A percentile compares a stretch with the other conserved stretches of the same genome.
Evolutionary conservation across 2,888 invertebrate species (phyloP).

Genomic region (Sipunculus nudus): DNA sequence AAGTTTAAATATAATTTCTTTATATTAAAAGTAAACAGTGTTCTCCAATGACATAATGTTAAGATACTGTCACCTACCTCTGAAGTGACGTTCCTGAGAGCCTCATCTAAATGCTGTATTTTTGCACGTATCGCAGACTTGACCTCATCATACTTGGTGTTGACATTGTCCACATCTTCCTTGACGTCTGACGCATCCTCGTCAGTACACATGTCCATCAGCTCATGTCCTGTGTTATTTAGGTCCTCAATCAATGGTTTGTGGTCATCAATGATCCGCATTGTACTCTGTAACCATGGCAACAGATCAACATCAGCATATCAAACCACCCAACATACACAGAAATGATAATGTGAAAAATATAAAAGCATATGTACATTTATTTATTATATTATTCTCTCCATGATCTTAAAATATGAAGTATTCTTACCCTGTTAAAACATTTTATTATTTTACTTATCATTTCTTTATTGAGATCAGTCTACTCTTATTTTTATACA

Average conservation of each 20-base stretch:
- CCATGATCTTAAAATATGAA: too few relatives aligned
- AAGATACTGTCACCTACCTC: conserved; percentile 56
- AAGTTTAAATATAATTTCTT: too few relatives aligned
- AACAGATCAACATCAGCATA: neutral
- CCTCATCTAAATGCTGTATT: conserved; percentile 56
- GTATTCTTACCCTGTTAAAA: too few relatives aligned
- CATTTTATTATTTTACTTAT: too few relatives aligned
- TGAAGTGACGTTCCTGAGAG: conserved; percentile 54
- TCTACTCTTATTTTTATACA: too few relatives aligned
- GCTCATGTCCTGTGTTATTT: conserved; percentile 60
- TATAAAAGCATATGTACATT: neutral
- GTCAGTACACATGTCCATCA: conserved; percentile 65
- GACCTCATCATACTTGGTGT: conserved; percentile 58
- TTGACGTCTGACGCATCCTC: conserved; percentile 62
- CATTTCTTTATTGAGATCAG: too few relatives aligned
- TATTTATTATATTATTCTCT: neutral
- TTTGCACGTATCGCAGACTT: conserved; percentile 56
- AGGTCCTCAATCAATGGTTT: conserved; percentile 65
- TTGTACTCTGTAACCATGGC: conserved; percentile 48
- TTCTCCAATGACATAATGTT: too few relatives aligned
- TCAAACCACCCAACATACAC: neutral
- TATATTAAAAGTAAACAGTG: too few relatives aligned
- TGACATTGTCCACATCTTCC: conserved; percentile 56
- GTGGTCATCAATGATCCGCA: conserved; percentile 63
- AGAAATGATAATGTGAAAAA: neutral